These are phyloP conservation scores for Apodemus speciosus DNA, from an alignment of 2,113 vertebrate species.

Conservation along the genomic window DNA sequence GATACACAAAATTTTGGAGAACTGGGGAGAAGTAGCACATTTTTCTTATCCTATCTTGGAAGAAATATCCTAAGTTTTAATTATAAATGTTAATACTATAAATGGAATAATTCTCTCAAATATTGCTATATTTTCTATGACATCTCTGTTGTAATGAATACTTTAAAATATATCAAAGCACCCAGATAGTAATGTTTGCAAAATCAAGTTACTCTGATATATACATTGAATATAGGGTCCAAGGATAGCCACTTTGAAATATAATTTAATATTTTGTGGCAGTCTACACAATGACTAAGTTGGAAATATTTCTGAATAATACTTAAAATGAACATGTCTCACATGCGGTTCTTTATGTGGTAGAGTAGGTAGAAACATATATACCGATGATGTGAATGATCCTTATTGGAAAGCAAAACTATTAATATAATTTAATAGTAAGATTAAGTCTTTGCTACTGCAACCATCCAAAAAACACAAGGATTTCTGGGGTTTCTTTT, in stretches of 20 bases:
- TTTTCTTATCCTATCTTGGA: neutral
- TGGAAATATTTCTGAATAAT: neutral
- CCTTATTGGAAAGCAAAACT: neutral
- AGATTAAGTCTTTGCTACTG: neutral
- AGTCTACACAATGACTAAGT: neutral
- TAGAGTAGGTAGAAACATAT: neutral
- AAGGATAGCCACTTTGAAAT: neutral
- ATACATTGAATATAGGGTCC: neutral
- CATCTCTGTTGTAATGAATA: neutral
- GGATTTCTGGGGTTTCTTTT: neutral
- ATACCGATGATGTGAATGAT: neutral
- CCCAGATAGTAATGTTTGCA: neutral
- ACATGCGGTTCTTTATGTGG: neutral
- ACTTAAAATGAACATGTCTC: constrained; percentile 31
- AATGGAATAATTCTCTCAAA: constrained; percentile 6
- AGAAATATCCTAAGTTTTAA: neutral
- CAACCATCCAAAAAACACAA: neutral
- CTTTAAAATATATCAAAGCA: constrained; percentile 19
- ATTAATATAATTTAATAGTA: neutral
- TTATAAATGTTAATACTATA: constrained; percentile 14
- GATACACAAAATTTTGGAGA: neutral
- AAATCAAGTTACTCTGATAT: neutral
- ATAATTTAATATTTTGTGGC: neutral
- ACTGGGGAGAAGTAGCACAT: neutral
- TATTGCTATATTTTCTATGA: neutral